These are phyloP conservation scores for Scomberomorus guttatus DNA, from an alignment of 2,797 vertebrate species.

Conservation along the genomic window DNA sequence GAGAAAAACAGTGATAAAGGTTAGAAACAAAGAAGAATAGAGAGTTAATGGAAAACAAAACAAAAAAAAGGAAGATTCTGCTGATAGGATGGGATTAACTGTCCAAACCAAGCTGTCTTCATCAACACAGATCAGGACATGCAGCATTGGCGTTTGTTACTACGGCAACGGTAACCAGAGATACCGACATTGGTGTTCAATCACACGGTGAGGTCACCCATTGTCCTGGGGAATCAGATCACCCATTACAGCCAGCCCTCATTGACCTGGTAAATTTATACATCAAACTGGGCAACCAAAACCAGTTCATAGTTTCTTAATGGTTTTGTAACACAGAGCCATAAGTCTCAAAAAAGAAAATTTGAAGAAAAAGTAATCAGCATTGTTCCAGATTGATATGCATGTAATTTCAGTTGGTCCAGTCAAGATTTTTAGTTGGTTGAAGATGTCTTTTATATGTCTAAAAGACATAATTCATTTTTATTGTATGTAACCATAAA, in stretches of 20 bases:
- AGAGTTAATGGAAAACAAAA: slow-evolving; percentile 36
- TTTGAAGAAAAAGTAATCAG: background rate
- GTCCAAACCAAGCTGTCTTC: slow-evolving; percentile 65
- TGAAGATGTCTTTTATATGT: no score
- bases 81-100: slow-evolving; percentile 66
- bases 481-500: background rate
- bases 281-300: slow-evolving; percentile 23
- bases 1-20: background rate
- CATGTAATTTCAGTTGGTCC: background rate
- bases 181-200: slow-evolving; percentile 62
- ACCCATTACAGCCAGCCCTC: slow-evolving; percentile 42
- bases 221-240: slow-evolving; percentile 73
- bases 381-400: background rate
- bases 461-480: no score
- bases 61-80: slow-evolving; percentile 29
- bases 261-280: slow-evolving; percentile 32
- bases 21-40: slow-evolving; percentile 1
- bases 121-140: slow-evolving; percentile 61
- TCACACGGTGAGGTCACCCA: slow-evolving; percentile 72
- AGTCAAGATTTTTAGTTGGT: no score
- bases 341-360: background rate
- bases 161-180: slow-evolving; percentile 77
- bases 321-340: background rate
- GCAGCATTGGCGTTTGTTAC: slow-evolving; percentile 72
- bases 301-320: background rate